Evolutionary conservation across 1,140 invertebrate species (phyloP).

Genomic region (Drosophila burlai): DNA sequence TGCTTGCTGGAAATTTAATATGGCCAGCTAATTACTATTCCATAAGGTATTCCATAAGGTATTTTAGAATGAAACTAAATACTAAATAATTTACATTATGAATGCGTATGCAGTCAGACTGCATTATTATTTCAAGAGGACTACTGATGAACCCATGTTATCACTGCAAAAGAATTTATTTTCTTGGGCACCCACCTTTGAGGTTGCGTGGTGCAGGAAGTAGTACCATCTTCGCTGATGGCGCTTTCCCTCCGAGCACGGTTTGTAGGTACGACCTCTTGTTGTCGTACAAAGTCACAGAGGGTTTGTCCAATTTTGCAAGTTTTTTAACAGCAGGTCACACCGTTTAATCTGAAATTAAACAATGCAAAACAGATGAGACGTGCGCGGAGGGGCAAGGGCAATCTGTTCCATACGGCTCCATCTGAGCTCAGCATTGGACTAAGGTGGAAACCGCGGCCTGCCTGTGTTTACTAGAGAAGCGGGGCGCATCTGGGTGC

Average conservation of each 20-base stretch:
- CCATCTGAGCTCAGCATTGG: slow-evolving; percentile 5
- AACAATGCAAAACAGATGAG: background rate
- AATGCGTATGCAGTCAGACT: background rate
- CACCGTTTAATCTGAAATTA: slow-evolving; percentile 61
- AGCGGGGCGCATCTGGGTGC: background rate
- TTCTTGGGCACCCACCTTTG: slow-evolving; percentile 60
- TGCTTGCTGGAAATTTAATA: background rate
- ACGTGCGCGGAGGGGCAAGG: background rate
- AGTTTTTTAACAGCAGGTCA: slow-evolving; percentile 63
- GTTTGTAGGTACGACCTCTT: slow-evolving; percentile 80
- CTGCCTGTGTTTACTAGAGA: slow-evolving; percentile 17
- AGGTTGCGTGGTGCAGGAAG: slow-evolving; percentile 80
- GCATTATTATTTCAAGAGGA: background rate
- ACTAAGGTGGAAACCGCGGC: slow-evolving; percentile 2
- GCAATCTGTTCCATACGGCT: slow-evolving; percentile 6
- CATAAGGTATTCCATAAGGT: no score
- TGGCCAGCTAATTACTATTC: background rate
- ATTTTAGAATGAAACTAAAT: no score
- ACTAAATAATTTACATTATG: background rate
- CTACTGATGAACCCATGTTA: background rate
- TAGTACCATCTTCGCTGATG: slow-evolving; percentile 84
- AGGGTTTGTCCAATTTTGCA: slow-evolving; percentile 85
- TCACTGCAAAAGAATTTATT: background rate
- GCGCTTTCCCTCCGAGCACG: slow-evolving; percentile 77
- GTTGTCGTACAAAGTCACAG: slow-evolving; percentile 83